phyloP scores from a whole-genome alignment of 2,113 vertebrate genomes.

The Himantopus leucocephalus region DNA sequence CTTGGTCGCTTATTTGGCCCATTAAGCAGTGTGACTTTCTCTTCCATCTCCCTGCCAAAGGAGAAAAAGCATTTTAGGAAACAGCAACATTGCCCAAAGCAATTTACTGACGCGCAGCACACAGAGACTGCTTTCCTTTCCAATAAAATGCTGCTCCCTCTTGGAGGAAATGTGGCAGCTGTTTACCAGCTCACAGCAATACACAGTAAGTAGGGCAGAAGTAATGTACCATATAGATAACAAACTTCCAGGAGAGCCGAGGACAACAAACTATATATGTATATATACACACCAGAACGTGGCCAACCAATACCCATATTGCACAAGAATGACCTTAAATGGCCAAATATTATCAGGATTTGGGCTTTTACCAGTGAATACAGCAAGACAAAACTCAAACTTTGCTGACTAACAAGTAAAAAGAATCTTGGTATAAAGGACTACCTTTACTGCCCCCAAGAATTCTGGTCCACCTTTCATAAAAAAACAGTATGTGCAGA shows the following conservation, averaged over 20 bases:
- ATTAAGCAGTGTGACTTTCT: conserved; percentile 89
- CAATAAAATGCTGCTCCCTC: background rate
- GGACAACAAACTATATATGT: background rate
- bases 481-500: background rate
- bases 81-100: background rate
- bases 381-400: background rate
- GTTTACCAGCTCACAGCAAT: background rate
- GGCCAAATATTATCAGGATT: background rate
- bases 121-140: background rate
- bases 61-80: conserved; percentile 44
- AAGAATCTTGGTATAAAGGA: background rate
- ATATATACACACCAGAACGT: background rate
- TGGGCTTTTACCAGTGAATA: background rate
- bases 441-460: background rate
- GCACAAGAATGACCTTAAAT: background rate
- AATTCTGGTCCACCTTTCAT: background rate
- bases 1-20: conserved; percentile 92
- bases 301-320: background rate
- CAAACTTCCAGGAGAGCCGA: background rate
- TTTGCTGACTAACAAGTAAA: background rate
- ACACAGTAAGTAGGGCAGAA: conserved; percentile 26
- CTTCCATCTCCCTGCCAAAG: conserved; percentile 87
- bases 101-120: conserved; percentile 3
- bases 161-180: background rate
- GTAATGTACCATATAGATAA: background rate